Percentiles rank a stretch among this genome's conserved stretches.
phyloP scores from a whole-genome alignment of 2,888 invertebrate genomes.

The Pasiphila rectangulata region DNA sequence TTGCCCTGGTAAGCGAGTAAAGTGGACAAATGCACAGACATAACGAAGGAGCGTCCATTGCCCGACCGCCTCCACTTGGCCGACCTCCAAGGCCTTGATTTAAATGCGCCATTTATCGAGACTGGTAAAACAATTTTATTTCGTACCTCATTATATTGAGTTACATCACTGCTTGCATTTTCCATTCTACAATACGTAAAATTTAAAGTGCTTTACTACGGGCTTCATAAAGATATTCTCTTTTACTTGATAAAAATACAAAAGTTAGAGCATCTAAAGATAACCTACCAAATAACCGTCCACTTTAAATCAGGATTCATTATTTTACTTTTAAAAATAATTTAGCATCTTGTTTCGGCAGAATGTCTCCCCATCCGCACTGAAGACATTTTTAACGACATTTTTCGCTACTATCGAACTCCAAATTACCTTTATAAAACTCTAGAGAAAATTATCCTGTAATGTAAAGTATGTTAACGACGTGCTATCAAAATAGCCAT shows the following conservation, averaged over 20 bases:
- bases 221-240: no score
- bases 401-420: no score
- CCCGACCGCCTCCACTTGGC: slow-evolving; percentile 55
- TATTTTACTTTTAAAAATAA: no score
- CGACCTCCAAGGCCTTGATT: slow-evolving; percentile 62
- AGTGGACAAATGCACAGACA: slow-evolving; percentile 66
- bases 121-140: slow-evolving; percentile 44
- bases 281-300: no score
- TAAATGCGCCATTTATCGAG: slow-evolving; percentile 63
- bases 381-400: no score
- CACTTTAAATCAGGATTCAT: no score
- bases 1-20: slow-evolving; percentile 69
- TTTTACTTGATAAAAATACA: no score
- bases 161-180: slow-evolving; percentile 14
- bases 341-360: no score
- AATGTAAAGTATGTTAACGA: slow-evolving; percentile 33
- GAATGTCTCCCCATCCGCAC: no score
- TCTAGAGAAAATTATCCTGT: slow-evolving; percentile 9
- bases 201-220: no score
- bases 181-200: neutral
- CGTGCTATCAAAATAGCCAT: slow-evolving; percentile 48
- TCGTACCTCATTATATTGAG: slow-evolving; percentile 37
- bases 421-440: neutral
- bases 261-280: no score
- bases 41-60: slow-evolving; percentile 51